Evolutionary conservation across 2,888 invertebrate genomes (phyloP).

Genomic region (Podotricha telesiphe): DNA sequence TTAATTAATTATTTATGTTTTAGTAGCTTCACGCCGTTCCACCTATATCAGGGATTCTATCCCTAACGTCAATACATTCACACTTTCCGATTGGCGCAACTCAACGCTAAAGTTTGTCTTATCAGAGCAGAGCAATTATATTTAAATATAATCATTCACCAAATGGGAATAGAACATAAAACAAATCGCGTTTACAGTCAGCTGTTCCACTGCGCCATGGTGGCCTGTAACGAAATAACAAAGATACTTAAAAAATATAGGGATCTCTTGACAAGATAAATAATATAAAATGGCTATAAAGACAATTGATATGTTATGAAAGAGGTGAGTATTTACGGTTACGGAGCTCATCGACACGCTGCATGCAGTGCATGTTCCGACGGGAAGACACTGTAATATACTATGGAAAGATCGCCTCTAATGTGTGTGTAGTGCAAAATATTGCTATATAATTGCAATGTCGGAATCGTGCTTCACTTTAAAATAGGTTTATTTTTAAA

Average conservation of each 20-base stretch:
- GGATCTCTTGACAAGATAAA: slow-evolving; percentile 61
- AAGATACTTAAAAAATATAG: slow-evolving; percentile 18
- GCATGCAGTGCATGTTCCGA: slow-evolving; percentile 48
- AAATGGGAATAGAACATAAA: too few species aligned
- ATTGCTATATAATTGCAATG: slow-evolving; percentile 53
- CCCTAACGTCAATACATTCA: too few species aligned
- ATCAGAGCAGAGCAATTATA: too few species aligned
- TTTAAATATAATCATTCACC: too few species aligned
- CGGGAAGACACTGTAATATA: slow-evolving; percentile 62
- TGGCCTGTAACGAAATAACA: too few species aligned
- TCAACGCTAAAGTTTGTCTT: slow-evolving; percentile 23
- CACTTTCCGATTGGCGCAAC: too few species aligned
- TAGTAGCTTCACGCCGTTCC: too few species aligned
- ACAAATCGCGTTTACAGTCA: too few species aligned
- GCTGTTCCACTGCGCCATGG: too few species aligned
- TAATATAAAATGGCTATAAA: slow-evolving; percentile 73
- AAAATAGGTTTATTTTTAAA: neutral
- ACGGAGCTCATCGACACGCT: slow-evolving; percentile 64
- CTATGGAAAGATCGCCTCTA: slow-evolving; percentile 75
- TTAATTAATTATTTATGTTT: too few species aligned
- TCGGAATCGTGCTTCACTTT: slow-evolving; percentile 32
- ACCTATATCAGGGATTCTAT: too few species aligned
- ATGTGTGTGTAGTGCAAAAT: slow-evolving; percentile 75
- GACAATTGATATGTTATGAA: slow-evolving; percentile 80
- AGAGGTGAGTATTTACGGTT: slow-evolving; percentile 68